A percentile compares a stretch with the other conserved stretches of the same genome.
Conservation (phyloP, 2,888 invertebrate genomes). For the Agrotis segetum region DNA sequence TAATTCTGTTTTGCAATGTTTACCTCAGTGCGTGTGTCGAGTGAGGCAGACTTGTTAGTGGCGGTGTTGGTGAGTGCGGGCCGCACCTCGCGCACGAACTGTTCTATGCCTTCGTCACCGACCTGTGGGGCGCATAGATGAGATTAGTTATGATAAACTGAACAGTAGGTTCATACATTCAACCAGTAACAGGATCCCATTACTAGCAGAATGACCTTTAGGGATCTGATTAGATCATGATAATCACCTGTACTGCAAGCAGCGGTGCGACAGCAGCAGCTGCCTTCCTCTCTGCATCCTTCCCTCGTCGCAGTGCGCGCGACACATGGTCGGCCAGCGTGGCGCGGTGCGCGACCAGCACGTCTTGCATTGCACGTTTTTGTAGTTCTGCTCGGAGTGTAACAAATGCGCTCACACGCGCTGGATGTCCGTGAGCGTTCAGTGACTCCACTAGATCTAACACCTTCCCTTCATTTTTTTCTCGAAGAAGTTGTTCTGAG, state of each 20-base stretch:
- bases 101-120: conserved; percentile 92
- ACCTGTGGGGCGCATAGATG: conserved; percentile 73
- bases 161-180: no score
- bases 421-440: conserved; percentile 96
- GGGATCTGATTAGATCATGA: no score
- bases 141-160: no score
- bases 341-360: conserved; percentile 94
- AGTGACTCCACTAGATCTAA: conserved; percentile 96
- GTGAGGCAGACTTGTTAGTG: conserved; percentile 94
- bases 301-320: conserved; percentile 95
- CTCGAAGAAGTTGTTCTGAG: conserved; percentile 90
- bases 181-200: not conserved
- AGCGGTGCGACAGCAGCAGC: conserved; percentile 96
- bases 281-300: conserved; percentile 95
- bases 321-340: conserved; percentile 96
- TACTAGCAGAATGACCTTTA: not conserved
- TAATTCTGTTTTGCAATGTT: conserved; percentile 29
- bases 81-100: conserved; percentile 93
- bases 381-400: conserved; percentile 94
- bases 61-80: conserved; percentile 93
- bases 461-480: conserved; percentile 96
- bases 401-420: conserved; percentile 94
- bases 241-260: conserved; percentile 94
- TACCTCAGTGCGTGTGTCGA: conserved; percentile 94
- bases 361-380: conserved; percentile 94